Evolutionary conservation across 2,113 vertebrate genomes (phyloP).

Genomic region (Tichodroma muraria): DNA sequence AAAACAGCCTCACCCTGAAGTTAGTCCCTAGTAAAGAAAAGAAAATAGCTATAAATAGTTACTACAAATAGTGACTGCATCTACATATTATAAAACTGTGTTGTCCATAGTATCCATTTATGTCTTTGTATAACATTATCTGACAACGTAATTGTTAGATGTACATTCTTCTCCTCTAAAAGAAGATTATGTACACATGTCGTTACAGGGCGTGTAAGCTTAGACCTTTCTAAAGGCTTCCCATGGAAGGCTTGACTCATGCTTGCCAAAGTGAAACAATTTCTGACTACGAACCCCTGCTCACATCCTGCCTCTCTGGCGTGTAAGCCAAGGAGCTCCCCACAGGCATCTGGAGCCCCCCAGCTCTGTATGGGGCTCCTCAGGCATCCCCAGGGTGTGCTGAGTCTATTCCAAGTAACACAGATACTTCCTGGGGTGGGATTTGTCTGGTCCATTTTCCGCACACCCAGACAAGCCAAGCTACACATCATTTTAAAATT

Average conservation of each 20-base stretch:
- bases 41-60: neutral
- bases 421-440: neutral
- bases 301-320: neutral
- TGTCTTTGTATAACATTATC: neutral
- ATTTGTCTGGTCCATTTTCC: neutral
- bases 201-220: neutral
- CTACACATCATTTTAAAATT: fast-evolving
- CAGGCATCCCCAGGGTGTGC: too few relatives aligned
- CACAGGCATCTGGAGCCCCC: neutral
- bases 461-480: neutral
- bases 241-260: neutral
- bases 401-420: neutral
- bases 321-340: neutral
- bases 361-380: fast-evolving
- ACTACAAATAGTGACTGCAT: neutral
- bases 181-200: neutral
- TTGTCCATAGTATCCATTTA: neutral
- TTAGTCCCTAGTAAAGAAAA: neutral
- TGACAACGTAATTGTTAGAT: neutral
- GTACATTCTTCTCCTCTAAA: neutral
- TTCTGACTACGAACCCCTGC: neutral
- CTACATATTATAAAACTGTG: neutral
- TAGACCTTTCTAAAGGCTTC: neutral
- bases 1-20: neutral
- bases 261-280: neutral